Evolutionary conservation across 1,140 invertebrate species (phyloP), one percentile per base, ranked within the genome.

Genomic region (Heliconius eleuchia): DNA sequence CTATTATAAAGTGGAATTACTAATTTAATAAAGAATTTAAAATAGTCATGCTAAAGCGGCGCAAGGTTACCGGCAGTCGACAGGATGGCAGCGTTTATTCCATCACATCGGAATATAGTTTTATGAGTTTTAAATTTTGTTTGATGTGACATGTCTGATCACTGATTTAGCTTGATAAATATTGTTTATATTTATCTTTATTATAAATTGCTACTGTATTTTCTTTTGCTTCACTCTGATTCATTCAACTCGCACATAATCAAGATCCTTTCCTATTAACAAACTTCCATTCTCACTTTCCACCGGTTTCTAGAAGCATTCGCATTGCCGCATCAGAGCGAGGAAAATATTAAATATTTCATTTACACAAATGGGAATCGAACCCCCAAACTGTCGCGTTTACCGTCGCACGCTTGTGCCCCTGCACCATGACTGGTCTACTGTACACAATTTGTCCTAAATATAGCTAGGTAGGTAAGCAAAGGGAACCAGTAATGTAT

Each of bases 51-150:
- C 23, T n/a, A 52, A 77, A 55, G n/a, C 19, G 30, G 23, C 18
- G 37, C 75, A 77, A 77, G 75, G 79, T 86, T 82, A 80, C 74
- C 80, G 83, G 60, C 83, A 82, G 79, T 80, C 27, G 42, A 78
- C 85, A 87, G 87, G 85, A 89, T 89, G 81, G 72, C 75, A 83
- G 81, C 80, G 81, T 83, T 89, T 90, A 88, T 85, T 83, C 79
- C 78, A 88, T 88, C 85, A 82, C 77, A 81, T 74, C 79, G 74
- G 76, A 85, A 88, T 80, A 83, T 82, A 78, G 52, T 86, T 85
- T 85, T 85, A 89, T 88, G 84, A 80, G 77, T 81, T 85, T 85
- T 84, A 83, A 85, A 87, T 83, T 89, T 78, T 71, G 74, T 81
- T 81, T 85, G 78, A 85, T 83, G 42, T 71, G 73, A 71, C 73